phyloP scores from a whole-genome alignment of 2,113 vertebrate genomes.

The Cheirogaleus medius region DNA sequence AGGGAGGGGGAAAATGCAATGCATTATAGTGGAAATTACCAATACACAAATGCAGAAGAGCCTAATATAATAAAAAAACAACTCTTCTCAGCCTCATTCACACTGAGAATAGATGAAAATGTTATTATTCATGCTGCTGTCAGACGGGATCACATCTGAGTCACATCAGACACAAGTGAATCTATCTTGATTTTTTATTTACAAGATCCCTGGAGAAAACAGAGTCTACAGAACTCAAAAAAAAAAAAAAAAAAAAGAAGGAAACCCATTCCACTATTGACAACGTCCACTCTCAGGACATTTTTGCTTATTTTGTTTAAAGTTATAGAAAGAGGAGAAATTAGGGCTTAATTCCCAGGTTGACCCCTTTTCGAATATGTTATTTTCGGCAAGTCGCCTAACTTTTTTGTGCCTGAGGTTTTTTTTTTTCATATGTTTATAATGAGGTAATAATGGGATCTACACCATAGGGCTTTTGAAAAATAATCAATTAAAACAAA shows the following conservation, averaged over 20 bases:
- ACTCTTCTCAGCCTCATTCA: background rate
- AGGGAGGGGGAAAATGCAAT: background rate
- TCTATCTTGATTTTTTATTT: constrained; percentile 31
- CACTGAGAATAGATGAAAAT: background rate
- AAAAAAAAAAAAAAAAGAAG: background rate
- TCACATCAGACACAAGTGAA: background rate
- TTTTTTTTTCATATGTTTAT: background rate
- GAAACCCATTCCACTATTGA: background rate
- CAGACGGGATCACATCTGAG: background rate
- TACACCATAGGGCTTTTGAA: background rate
- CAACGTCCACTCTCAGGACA: background rate
- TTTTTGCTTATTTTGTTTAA: background rate
- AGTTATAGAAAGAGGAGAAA: background rate
- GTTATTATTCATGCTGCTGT: background rate
- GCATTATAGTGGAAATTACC: background rate
- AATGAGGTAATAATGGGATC: background rate
- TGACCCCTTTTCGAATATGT: background rate
- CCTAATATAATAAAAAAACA: background rate
- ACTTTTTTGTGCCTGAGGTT: background rate
- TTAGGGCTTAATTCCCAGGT: background rate
- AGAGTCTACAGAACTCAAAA: background rate
- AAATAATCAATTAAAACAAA: background rate
- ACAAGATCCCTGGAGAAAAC: constrained; percentile 27
- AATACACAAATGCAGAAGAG: background rate
- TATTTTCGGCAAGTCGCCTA: background rate